Percentiles rank a stretch among this genome's conserved stretches.
phyloP scores from a whole-genome alignment of 2,797 vertebrate genomes.

The Parauchenoglanis punctatus region DNA sequence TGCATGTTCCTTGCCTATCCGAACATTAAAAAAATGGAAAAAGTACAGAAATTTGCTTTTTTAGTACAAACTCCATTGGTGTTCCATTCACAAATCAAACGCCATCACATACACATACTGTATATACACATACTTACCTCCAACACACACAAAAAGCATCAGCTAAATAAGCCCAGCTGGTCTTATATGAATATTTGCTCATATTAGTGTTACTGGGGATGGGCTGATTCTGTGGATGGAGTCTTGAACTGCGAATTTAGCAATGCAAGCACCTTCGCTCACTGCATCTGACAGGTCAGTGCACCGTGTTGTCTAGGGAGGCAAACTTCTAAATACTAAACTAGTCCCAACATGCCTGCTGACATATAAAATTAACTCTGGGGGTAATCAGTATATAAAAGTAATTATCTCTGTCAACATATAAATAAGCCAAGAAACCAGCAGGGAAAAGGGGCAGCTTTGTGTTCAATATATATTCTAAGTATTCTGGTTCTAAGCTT shows the following conservation, averaged over 20 bases:
- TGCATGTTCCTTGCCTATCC: too few species aligned
- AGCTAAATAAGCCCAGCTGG: not conserved
- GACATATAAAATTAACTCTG: constrained; percentile 31
- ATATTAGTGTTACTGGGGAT: not conserved
- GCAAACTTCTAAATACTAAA: constrained; percentile 38
- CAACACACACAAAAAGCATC: not conserved
- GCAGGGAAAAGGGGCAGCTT: not conserved
- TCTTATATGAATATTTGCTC: not conserved
- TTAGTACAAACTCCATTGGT: not conserved
- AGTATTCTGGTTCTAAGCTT: too few species aligned
- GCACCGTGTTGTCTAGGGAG: constrained; percentile 43
- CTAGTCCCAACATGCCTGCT: constrained; percentile 52
- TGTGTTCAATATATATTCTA: not conserved
- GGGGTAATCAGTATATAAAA: constrained; percentile 33
- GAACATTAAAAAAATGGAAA: not conserved
- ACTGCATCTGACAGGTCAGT: constrained; percentile 35
- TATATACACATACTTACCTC: not conserved
- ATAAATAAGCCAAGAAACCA: not conserved
- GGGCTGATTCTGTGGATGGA: not conserved
- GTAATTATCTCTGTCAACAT: constrained; percentile 25
- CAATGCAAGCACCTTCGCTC: constrained; percentile 15
- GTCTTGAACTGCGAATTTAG: not conserved
- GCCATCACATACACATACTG: not conserved
- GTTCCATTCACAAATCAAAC: not conserved
- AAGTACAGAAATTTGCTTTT: not conserved